Evolutionary conservation across 2,113 vertebrate species (phyloP).

Genomic region (Rhabdornis inornatus): DNA sequence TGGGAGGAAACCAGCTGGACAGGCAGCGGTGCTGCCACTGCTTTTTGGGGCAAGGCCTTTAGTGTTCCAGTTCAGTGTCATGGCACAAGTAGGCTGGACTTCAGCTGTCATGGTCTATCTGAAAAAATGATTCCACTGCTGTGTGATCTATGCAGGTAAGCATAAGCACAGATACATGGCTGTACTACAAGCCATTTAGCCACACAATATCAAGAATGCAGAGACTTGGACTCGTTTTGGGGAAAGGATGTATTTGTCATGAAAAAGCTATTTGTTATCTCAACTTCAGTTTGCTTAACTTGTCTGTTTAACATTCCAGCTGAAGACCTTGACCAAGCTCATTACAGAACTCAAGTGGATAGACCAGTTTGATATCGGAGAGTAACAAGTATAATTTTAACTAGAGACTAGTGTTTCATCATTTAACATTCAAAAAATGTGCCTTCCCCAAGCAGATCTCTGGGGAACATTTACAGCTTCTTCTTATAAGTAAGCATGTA

Average conservation of each 20-base stretch:
- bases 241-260: not conserved
- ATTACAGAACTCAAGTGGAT: not conserved
- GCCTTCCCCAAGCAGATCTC: not conserved
- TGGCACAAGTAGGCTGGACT: not conserved
- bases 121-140: not conserved
- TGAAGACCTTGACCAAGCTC: not conserved
- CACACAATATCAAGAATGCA: not conserved
- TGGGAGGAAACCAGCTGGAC: not conserved
- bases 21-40: not conserved
- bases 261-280: not conserved
- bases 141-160: not conserved
- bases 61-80: not conserved
- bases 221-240: not conserved
- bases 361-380: not conserved
- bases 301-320: not conserved
- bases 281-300: not conserved
- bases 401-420: not conserved
- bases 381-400: not conserved
- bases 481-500: not conserved
- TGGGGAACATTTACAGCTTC: not conserved
- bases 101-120: not conserved
- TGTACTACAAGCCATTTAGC: not conserved
- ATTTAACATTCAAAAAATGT: not conserved
- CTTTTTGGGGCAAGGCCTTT: not conserved
- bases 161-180: fast-evolving